These are phyloP conservation scores for Aegypius monachus DNA, from an alignment of 2,113 vertebrate genomes.

Conservation along the genomic window DNA sequence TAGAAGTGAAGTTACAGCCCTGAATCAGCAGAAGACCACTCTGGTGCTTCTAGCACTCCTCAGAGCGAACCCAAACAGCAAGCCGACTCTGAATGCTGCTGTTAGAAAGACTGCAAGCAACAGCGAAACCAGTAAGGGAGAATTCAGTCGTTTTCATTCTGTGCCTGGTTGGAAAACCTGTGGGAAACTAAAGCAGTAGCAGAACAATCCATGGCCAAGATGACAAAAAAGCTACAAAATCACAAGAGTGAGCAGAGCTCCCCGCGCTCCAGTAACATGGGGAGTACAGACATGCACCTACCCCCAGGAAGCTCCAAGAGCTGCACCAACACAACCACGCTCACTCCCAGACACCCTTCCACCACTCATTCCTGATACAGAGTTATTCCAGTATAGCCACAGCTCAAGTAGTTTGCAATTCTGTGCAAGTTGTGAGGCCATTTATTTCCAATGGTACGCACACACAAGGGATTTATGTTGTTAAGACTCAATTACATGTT, in stretches of 20 bases:
- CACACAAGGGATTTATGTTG: background rate
- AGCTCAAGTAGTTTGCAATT: background rate
- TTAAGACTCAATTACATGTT: background rate
- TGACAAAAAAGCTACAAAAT: background rate
- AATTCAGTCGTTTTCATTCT: background rate
- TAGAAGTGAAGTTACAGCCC: background rate
- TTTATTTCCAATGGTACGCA: background rate
- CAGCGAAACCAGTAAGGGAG: background rate
- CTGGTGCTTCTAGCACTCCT: background rate
- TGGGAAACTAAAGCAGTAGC: background rate
- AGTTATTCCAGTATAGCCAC: background rate
- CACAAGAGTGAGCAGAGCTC: background rate
- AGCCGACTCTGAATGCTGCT: rapidly evolving
- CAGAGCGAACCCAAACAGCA: background rate
- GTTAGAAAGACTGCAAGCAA: background rate
- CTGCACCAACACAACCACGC: background rate
- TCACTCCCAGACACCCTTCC: background rate
- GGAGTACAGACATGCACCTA: background rate
- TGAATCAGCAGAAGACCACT: background rate
- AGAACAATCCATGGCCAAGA: background rate
- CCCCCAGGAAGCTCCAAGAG: background rate
- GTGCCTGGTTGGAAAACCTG: background rate
- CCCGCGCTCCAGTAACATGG: rapidly evolving
- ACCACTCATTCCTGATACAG: rapidly evolving
- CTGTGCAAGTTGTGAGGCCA: background rate